Evolutionary conservation across 2,888 invertebrate species (phyloP).

Genomic region (Meteorus colon): DNA sequence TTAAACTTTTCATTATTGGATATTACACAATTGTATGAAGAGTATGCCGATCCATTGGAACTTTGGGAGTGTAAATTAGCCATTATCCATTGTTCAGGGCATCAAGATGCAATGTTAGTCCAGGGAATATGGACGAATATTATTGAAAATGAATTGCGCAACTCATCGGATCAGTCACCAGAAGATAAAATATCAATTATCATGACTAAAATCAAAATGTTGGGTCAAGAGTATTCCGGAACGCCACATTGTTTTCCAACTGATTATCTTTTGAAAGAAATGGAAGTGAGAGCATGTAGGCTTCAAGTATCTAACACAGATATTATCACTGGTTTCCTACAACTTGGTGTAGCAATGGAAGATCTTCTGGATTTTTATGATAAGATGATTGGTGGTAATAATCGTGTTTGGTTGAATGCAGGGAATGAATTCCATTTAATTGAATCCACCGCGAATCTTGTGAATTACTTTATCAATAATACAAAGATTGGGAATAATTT

Average conservation of each 20-base stretch:
- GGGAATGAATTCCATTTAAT: conserved; percentile 91
- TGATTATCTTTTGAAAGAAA: conserved; percentile 85
- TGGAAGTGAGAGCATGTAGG: conserved; percentile 86
- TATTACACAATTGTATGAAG: conserved; percentile 92
- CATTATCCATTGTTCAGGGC: conserved; percentile 95
- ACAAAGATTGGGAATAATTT: conserved; percentile 75
- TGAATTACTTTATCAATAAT: conserved; percentile 81
- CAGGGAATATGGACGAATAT: conserved; percentile 95
- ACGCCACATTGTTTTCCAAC: conserved; percentile 92
- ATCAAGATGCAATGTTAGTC: conserved; percentile 89
- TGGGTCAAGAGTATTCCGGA: conserved; percentile 86
- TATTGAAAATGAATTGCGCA: conserved; percentile 77
- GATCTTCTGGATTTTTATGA: conserved; percentile 89
- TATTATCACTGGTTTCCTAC: conserved; percentile 85
- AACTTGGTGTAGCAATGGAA: conserved; percentile 85
- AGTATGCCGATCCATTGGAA: conserved; percentile 92
- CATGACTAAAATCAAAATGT: conserved; percentile 83
- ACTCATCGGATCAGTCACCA: conserved; percentile 72
- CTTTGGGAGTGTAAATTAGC: conserved; percentile 95
- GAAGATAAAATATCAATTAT: conserved; percentile 81
- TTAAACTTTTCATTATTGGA: conserved; percentile 89
- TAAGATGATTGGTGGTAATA: conserved; percentile 85
- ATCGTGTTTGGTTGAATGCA: conserved; percentile 89
- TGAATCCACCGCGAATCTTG: conserved; percentile 83
- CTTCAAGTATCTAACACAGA: conserved; percentile 82